Conservation (phyloP, 2,113 vertebrate genomes). For the Osmerus eperlanus region DNA sequence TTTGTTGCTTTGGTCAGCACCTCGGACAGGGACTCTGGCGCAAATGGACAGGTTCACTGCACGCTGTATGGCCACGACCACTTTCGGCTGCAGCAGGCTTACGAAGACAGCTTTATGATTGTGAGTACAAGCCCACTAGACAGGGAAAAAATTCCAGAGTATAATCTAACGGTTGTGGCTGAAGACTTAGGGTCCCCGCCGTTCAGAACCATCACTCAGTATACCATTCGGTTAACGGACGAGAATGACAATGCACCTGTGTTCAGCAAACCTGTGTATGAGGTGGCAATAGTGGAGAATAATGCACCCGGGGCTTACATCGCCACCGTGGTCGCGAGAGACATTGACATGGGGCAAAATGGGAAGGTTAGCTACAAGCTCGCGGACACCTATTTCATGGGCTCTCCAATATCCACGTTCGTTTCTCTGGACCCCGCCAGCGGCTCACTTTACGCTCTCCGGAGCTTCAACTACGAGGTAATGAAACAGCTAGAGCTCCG, state of each 20-base stretch:
- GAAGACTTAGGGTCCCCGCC: conserved; percentile 88
- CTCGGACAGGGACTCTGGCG: conserved; percentile 88
- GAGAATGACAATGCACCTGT: conserved; percentile 89
- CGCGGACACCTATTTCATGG: conserved; percentile 80
- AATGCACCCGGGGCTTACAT: conserved; percentile 88
- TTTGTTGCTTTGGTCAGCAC: conserved; percentile 94
- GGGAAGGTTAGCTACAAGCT: conserved; percentile 86
- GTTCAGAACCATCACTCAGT: conserved; percentile 83
- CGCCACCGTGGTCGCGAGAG: conserved; percentile 80
- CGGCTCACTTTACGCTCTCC: conserved; percentile 88
- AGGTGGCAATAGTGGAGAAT: conserved; percentile 85
- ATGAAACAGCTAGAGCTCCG: conserved; percentile 87
- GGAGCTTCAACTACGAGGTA: conserved; percentile 91
- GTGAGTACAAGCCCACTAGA: conserved; percentile 83
- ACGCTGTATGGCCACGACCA: conserved; percentile 89
- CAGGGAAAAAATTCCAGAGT: conserved; percentile 86
- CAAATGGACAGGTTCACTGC: conserved; percentile 91
- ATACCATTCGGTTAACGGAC: conserved; percentile 84
- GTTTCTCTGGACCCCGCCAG: conserved; percentile 90
- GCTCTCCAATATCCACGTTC: conserved; percentile 84
- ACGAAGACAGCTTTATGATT: conserved; percentile 93
- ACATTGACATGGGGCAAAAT: conserved; percentile 84
- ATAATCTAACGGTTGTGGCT: conserved; percentile 91
- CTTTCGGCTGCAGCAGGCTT: conserved; percentile 90
- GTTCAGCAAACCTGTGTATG: conserved; percentile 81